Base-by-base conservation (phyloP, 2,113 vertebrate species). In the Aythya baeri region DNA sequence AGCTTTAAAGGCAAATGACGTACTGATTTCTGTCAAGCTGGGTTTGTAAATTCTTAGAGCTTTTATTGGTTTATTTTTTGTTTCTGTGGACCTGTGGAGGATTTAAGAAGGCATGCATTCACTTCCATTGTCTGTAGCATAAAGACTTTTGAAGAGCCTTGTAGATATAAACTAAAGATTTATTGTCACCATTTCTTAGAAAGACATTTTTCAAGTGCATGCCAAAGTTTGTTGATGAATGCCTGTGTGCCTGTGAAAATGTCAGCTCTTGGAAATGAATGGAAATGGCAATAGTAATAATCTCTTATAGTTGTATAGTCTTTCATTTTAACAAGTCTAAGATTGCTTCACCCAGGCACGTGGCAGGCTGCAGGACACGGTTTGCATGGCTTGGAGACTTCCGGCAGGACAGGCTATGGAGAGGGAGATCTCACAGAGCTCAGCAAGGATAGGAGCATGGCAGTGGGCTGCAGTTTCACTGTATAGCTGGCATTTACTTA, bases 261-360 rank as follows among this genome's bases (percentile, higher is more conserved):
- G 10, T 44, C 65, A 86, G 12, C 6, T 88, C n/a, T 65, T 85
- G 71, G 63, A 83, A 74, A 63, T 59, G 10, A 38, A 32, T 59
- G 27, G 50, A 58, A 94, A 58, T 21, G 25, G 10, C 63, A 75
- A 43, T 32, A 68, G 11, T 67, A 75, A 25, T 38, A 74, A 68
- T 65, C 13, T 27, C 9, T 59, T 65, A 4, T 0, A 22, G 46
- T 62, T 65, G 7, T 36, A 11, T 34, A 0, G 32, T 44, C 16
- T 72, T 66, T 49, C 52, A 57, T 57, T 89, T 89, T 63, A 59
- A 5, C n/a, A 49, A 21, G 27, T 71, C 32, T 58, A 54, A 79
- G 10, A 38, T 54, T 63, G 55, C 18, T 88, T 87, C 25, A 31
- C 18, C 26, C 25, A 58, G 31, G 44, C 46, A 11, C n/a, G 55